A percentile compares a stretch with the other conserved stretches of the same genome.
Conservation (phyloP, 92 coral and sea anemone genomes). For the Epizoanthus rinbou region DNA sequence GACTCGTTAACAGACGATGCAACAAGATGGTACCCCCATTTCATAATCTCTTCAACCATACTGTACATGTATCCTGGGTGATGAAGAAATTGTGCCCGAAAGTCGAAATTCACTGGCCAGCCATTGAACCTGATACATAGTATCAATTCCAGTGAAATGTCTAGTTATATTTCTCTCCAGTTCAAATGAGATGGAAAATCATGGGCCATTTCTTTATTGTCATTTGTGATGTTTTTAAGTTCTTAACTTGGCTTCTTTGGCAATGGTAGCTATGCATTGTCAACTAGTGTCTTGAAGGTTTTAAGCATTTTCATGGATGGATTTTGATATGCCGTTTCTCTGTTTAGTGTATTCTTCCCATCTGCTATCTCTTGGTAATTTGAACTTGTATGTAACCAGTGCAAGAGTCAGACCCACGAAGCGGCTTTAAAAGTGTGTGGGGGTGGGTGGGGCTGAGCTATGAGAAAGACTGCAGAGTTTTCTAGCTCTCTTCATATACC, state of each 20-base stretch:
- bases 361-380: too few relatives aligned
- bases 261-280: too few relatives aligned
- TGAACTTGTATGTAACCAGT: too few relatives aligned
- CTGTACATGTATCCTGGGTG: constrained; percentile 21
- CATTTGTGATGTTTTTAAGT: constrained; percentile 13
- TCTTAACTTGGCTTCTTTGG: background rate
- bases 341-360: too few relatives aligned
- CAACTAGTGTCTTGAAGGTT: too few relatives aligned
- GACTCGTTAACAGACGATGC: constrained; percentile 65
- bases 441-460: too few relatives aligned
- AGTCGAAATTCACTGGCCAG: constrained; percentile 57
- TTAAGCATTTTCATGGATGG: too few relatives aligned
- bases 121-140: constrained; percentile 53
- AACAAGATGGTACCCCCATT: constrained; percentile 51
- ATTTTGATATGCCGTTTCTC: too few relatives aligned
- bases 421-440: too few relatives aligned
- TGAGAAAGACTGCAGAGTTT: too few relatives aligned
- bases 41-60: constrained; percentile 7
- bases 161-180: constrained; percentile 49
- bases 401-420: too few relatives aligned
- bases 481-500: too few relatives aligned
- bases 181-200: constrained; percentile 45
- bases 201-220: constrained; percentile 56
- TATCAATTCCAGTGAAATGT: constrained; percentile 45
- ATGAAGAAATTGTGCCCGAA: background rate